A percentile compares a stretch with the other conserved stretches of the same genome.
Evolutionary conservation across 2,113 vertebrate species (phyloP).

Genomic region (Montifringilla adamsi): DNA sequence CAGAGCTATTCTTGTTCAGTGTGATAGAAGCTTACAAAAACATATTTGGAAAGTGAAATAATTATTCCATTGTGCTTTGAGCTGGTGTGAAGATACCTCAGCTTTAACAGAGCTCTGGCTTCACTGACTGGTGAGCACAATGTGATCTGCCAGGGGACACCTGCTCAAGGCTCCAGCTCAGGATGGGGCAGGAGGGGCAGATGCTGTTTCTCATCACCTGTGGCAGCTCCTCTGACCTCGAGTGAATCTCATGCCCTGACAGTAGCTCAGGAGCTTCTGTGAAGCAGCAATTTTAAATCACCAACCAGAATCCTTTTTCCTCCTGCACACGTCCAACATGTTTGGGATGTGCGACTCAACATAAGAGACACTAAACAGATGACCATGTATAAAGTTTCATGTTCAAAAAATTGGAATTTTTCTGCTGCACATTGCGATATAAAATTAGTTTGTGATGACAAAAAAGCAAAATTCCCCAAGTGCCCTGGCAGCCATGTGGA

Average conservation of each 20-base stretch:
- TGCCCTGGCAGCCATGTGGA: neutral
- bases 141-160: neutral
- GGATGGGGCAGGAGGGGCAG: neutral
- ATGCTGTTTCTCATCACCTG: neutral
- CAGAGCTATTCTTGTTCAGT: neutral
- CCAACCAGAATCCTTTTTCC: fast-evolving
- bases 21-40: neutral
- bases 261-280: neutral
- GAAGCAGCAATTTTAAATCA: neutral
- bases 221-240: fast-evolving
- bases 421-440: neutral
- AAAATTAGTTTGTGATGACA: neutral
- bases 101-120: neutral
- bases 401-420: neutral
- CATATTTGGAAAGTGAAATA: neutral
- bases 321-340: fast-evolving
- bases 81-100: neutral
- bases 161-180: neutral
- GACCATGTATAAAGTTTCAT: neutral
- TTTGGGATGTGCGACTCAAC: neutral
- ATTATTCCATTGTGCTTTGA: neutral
- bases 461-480: neutral
- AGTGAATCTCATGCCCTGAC: fast-evolving
- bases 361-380: fast-evolving
- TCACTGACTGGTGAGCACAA: fast-evolving